phyloP scores from a whole-genome alignment of 2,113 vertebrate genomes.

The Tricholaema leucomelas region DNA sequence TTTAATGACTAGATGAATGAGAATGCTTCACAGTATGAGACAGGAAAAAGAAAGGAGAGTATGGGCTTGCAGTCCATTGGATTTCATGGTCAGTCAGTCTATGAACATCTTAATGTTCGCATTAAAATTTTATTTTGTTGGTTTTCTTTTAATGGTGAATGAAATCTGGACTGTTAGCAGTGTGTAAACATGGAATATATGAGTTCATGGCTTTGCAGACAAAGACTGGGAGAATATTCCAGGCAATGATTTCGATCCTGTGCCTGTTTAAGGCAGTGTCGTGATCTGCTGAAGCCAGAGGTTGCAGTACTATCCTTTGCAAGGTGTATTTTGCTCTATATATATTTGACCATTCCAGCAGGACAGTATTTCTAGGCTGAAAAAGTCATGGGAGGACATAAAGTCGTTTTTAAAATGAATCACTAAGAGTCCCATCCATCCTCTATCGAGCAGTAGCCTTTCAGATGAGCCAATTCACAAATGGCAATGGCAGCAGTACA shows the following conservation, averaged over 20 bases:
- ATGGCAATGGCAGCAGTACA: neutral
- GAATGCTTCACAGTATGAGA: neutral
- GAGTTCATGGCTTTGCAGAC: neutral
- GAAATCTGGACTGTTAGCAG: conserved; percentile 5
- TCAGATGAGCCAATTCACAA: conserved; percentile 4
- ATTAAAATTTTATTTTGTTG: conserved; percentile 51
- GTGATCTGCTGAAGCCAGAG: neutral
- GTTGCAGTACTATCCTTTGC: neutral
- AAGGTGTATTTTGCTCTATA: conserved; percentile 30
- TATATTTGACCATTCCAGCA: conserved; percentile 17
- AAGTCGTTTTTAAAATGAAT: conserved; percentile 48
- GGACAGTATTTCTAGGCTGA: conserved; percentile 30
- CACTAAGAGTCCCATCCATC: neutral
- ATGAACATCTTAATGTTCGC: neutral
- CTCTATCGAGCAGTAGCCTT: conserved; percentile 13
- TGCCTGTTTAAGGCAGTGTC: fast-evolving
- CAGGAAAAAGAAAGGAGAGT: neutral
- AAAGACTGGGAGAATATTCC: neutral
- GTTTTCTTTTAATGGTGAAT: conserved; percentile 40
- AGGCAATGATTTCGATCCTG: neutral
- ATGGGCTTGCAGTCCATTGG: neutral
- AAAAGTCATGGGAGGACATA: conserved; percentile 30
- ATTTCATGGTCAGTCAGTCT: neutral
- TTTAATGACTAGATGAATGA: neutral
- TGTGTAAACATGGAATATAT: neutral